These are phyloP conservation scores for Suillia variegata DNA, from an alignment of 2,888 invertebrate genomes.

Conservation along the genomic window DNA sequence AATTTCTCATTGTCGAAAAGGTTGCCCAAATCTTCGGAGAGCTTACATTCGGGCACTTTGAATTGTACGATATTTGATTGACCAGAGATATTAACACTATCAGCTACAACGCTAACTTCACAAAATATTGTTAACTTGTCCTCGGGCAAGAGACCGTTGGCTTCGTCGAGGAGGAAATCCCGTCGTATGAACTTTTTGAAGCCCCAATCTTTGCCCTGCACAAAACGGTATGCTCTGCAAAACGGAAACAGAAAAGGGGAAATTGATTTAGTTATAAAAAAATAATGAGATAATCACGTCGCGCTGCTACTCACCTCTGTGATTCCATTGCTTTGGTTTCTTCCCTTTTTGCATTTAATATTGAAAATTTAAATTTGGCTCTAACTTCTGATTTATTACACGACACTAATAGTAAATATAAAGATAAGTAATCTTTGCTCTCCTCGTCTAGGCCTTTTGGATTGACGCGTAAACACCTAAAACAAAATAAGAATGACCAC, in stretches of 20 bases:
- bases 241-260: constrained; percentile 13
- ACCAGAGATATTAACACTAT: constrained; percentile 98
- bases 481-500: constrained; percentile 8
- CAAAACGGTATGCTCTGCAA: constrained; percentile 93
- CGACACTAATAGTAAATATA: constrained; percentile 97
- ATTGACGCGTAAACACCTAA: constrained; percentile 96
- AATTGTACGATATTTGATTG: constrained; percentile 98
- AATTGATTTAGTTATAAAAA: not conserved
- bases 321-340: constrained; percentile 99
- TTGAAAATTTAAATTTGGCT: constrained; percentile 99
- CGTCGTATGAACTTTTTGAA: constrained; percentile 99
- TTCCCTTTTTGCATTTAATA: constrained; percentile 99
- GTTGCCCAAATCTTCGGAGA: constrained; percentile 92
- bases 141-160: constrained; percentile 97
- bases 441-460: constrained; percentile 99
- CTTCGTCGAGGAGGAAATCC: constrained; percentile 98
- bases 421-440: constrained; percentile 99
- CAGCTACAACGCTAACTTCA: constrained; percentile 98
- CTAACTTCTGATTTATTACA: constrained; percentile 99
- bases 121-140: constrained; percentile 99
- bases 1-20: constrained; percentile 97
- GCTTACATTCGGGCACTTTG: constrained; percentile 92
- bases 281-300: not conserved
- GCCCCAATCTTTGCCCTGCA: constrained; percentile 99
- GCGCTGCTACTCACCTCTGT: constrained; percentile 62